Conservation (phyloP, 2,797 vertebrate species). For the Acestrorhynchus altus region DNA sequence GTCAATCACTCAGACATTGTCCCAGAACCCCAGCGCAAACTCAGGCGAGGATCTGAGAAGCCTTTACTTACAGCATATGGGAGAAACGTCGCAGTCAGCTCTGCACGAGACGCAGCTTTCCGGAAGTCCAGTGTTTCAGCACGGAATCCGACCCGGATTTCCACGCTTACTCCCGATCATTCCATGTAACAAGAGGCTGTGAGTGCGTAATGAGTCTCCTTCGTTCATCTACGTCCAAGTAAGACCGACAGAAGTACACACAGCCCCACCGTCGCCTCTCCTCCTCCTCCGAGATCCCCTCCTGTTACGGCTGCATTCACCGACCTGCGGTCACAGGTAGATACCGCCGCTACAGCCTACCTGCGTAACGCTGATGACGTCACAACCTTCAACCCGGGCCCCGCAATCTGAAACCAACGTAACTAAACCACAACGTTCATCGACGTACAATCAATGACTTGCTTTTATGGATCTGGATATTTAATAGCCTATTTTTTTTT, state of each 20-base stretch:
- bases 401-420: too few relatives aligned
- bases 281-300: not conserved
- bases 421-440: too few relatives aligned
- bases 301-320: not conserved
- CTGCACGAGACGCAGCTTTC: conserved; percentile 8
- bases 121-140: conserved; percentile 50
- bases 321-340: conserved; percentile 51
- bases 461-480: too few relatives aligned
- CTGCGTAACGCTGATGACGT: conserved; percentile 32
- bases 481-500: too few relatives aligned
- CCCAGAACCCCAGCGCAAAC: not conserved
- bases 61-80: conserved; percentile 55
- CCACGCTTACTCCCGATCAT: not conserved
- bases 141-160: conserved; percentile 3
- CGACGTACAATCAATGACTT: too few relatives aligned
- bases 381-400: too few relatives aligned
- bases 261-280: not conserved
- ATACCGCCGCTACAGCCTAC: not conserved
- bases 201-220: too few relatives aligned
- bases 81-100: conserved; percentile 39
- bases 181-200: too few relatives aligned
- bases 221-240: too few relatives aligned
- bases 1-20: too few relatives aligned
- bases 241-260: too few relatives aligned
- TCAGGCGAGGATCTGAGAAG: not conserved